Evolutionary conservation across 2,888 invertebrate genomes (phyloP), one percentile per base, ranked within the genome.

Genomic region (Oscheius onirici): DNA sequence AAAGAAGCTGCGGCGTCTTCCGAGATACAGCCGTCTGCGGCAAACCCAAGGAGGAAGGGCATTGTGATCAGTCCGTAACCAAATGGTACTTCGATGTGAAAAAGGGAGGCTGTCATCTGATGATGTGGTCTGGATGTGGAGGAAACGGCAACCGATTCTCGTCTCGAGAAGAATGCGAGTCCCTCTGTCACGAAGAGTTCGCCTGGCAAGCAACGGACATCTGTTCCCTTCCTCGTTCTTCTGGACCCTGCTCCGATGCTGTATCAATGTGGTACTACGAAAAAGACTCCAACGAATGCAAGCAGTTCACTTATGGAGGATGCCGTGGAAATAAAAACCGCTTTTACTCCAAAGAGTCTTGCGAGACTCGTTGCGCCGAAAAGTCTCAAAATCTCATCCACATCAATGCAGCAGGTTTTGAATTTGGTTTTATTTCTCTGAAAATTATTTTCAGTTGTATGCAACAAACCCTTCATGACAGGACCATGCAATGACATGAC

Each of bases 101-200:
- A 15, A 55, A 61, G 8, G 71, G 72, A n/a, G 71, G 79, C 61
- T 87, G 86, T 71, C 68, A 65, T 34, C 67, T 81, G 65, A 84
- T 87, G 78, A 74, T 84, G 72, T 87, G 83, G 83, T 76, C 81
- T 22, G 87, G 87, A 52, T 86, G 86, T 65, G 86, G 81, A 15
- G 86, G 86, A 24, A 86, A 86, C 61, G 84, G 84, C 11, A 86
- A 86, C 76, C 74, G 73, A 17, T 84, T 83, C 76, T 79, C 81
- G 1, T 79, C 82, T 28, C 77, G 78, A 49, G 75, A 78, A 11
- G 86, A 86, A 67, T 85, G 85, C 71, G 82, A 85, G 55, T 73
- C 82, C 8, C 74, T 85, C 40, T 85, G 84, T 65, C 22, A 51
- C n/a, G 72, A 51, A 17, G 82, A 82, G 46, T 67, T 61, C 3